phyloP scores from a whole-genome alignment of 2,113 vertebrate species.

The Brienomyrus longianalis region DNA sequence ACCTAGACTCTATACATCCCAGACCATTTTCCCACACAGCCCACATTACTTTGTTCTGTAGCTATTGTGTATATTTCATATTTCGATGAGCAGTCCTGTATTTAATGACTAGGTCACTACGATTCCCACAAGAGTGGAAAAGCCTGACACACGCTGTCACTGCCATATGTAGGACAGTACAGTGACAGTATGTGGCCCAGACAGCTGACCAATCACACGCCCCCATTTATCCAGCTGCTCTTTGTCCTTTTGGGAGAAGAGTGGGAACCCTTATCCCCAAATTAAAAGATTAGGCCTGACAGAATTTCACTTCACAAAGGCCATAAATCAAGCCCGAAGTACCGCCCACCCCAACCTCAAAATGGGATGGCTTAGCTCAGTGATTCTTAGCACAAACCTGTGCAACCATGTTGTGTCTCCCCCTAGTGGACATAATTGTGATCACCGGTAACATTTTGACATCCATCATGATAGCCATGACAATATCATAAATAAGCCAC shows the following conservation, averaged over 20 bases:
- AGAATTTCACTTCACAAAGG: neutral
- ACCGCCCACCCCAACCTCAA: neutral
- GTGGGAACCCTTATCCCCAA: neutral
- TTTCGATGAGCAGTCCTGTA: neutral
- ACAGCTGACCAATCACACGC: neutral
- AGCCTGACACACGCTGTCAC: neutral
- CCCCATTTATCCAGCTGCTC: neutral
- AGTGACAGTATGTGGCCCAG: neutral
- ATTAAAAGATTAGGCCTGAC: neutral
- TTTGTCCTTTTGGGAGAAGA: neutral
- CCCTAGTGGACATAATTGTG: constrained; percentile 3
- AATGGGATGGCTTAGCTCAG: neutral
- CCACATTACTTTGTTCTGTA: neutral
- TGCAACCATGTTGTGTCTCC: neutral
- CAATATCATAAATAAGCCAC: neutral
- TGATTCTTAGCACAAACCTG: neutral
- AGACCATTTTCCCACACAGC: neutral
- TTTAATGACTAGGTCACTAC: neutral
- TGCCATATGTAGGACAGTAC: neutral
- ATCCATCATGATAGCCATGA: neutral
- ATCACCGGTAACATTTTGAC: neutral
- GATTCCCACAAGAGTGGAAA: neutral
- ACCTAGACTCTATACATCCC: neutral
- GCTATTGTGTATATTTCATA: neutral
- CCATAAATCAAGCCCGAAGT: neutral